phyloP scores from a whole-genome alignment of 2,113 vertebrate species.

The Tetrao urogallus region DNA sequence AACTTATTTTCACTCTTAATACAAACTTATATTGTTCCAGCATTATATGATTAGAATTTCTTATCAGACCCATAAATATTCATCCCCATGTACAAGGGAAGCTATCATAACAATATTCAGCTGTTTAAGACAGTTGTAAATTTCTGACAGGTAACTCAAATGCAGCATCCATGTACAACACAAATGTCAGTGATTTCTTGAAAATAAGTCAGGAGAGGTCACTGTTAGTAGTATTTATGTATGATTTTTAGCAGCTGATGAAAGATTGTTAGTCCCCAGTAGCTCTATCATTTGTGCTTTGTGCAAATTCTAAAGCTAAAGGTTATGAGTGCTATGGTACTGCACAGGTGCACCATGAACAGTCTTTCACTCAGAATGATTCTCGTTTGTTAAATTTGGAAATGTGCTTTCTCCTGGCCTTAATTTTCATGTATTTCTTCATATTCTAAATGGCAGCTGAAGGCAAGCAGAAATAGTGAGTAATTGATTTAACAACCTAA shows the following conservation, averaged over 20 bases:
- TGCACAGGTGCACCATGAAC: neutral
- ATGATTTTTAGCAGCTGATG: neutral
- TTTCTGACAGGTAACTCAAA: slow-evolving; percentile 8
- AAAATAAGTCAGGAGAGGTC: slow-evolving; percentile 7
- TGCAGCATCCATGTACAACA: neutral
- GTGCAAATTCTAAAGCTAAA: slow-evolving; percentile 41
- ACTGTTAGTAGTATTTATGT: slow-evolving; percentile 45
- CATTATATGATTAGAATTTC: neutral
- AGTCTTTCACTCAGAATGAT: slow-evolving; percentile 62
- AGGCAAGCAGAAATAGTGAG: slow-evolving; percentile 71
- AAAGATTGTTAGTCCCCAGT: slow-evolving; percentile 45
- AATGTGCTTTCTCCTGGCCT: slow-evolving; percentile 59
- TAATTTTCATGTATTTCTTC: slow-evolving; percentile 68
- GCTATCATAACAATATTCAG: neutral
- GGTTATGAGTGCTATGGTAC: slow-evolving; percentile 7
- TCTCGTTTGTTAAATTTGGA: slow-evolving; percentile 69
- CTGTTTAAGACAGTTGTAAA: neutral
- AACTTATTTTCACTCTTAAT: neutral
- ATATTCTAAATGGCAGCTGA: slow-evolving; percentile 72
- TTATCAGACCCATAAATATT: neutral
- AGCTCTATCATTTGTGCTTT: slow-evolving; percentile 34
- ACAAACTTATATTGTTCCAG: neutral
- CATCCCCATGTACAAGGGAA: neutral
- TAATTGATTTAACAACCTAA: slow-evolving; percentile 82
- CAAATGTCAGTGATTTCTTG: slow-evolving; percentile 27